Evolutionary conservation across 2,888 invertebrate genomes (phyloP).

Genomic region (Phania funesta): DNA sequence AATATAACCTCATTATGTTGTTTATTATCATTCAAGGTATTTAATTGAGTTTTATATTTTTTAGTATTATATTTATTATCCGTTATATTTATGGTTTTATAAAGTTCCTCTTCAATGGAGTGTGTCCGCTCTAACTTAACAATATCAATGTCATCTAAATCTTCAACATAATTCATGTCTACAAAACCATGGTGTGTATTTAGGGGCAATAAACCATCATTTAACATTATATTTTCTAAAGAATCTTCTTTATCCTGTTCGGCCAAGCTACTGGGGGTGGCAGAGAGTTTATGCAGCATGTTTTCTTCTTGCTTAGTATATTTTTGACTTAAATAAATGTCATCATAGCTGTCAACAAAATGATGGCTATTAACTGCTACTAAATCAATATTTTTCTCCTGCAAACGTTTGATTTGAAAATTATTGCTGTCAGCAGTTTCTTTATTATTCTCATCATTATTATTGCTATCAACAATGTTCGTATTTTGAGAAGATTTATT

Average conservation of each 20-base stretch:
- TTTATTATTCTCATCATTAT: slow-evolving; percentile 62
- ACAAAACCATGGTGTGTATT: slow-evolving; percentile 65
- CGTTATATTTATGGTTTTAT: slow-evolving; percentile 72
- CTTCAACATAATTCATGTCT: slow-evolving; percentile 60
- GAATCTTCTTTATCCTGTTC: slow-evolving; percentile 64
- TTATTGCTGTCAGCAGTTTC: slow-evolving; percentile 72
- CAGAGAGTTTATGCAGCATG: not conserved
- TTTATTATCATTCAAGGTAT: slow-evolving; percentile 48
- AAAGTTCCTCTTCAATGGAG: slow-evolving; percentile 75
- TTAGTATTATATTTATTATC: slow-evolving; percentile 38
- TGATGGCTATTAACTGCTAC: slow-evolving; percentile 76
- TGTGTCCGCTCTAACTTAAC: slow-evolving; percentile 75
- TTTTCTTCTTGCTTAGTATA: slow-evolving; percentile 31
- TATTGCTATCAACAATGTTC: slow-evolving; percentile 68
- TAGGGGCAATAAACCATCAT: slow-evolving; percentile 73
- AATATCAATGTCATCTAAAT: slow-evolving; percentile 77
- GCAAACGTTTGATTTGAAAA: slow-evolving; percentile 75
- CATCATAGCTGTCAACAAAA: slow-evolving; percentile 76
- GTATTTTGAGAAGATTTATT: slow-evolving; percentile 36
- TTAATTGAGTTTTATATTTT: slow-evolving; percentile 50
- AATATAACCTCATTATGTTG: slow-evolving; percentile 40
- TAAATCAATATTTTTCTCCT: slow-evolving; percentile 64
- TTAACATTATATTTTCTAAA: slow-evolving; percentile 76
- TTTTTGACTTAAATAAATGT: slow-evolving; percentile 63
- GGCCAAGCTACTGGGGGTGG: not conserved